Base-by-base conservation (phyloP, 2,888 invertebrate species). In the Sarcophaga rosellei region DNA sequence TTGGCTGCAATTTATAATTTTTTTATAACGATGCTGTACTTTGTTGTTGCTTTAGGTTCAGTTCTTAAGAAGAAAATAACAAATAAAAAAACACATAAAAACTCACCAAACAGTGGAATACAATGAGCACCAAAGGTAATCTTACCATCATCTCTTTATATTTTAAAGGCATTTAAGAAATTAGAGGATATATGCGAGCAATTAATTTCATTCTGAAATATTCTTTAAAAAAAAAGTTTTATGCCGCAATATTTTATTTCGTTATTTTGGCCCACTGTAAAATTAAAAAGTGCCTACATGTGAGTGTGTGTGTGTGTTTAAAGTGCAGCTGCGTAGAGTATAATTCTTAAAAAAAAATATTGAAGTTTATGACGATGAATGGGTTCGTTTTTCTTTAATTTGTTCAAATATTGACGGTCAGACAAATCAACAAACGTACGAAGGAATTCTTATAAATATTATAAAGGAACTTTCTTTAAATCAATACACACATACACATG, bases 301-400 rank as follows among this genome's bases (percentile, higher is more conserved):
- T 25, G 4, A 25, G 35, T 35, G 8, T 17, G 8, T 45, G 15
- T 62, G 61, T 81, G 53, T 75, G 47, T 63, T 65, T 82, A 73
- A 83, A 84, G 65, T 87, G 90, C 92, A 91, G 91, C 92, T 92
- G 92, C 90, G 89, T 90, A 92, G 91, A 92, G 92, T 92, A 92
- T 92, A 91, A 92, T 92, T 92, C 91, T 91, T 89, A 89, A 89
- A 66, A 57, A 73, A 73, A 25, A 72, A 91, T 90, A 91, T 91
- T 92, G 88, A 92, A 92, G 90, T 91, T 92, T 92, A 91, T 91
- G 92, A 91, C 90, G 91, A 90, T 90, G 91, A 91, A 90, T 92
- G 92, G 90, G 90, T 89, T 89, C 88, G 88, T 88, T 91, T 89
- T 86, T 80, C 84, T 85, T 86, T 80, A 83, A 83, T 80, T 86